Percentiles rank a stretch among this genome's conserved stretches.
These are phyloP conservation scores for Drosophila eohydei DNA, from an alignment of 2,888 invertebrate species.

Conservation along the genomic window DNA sequence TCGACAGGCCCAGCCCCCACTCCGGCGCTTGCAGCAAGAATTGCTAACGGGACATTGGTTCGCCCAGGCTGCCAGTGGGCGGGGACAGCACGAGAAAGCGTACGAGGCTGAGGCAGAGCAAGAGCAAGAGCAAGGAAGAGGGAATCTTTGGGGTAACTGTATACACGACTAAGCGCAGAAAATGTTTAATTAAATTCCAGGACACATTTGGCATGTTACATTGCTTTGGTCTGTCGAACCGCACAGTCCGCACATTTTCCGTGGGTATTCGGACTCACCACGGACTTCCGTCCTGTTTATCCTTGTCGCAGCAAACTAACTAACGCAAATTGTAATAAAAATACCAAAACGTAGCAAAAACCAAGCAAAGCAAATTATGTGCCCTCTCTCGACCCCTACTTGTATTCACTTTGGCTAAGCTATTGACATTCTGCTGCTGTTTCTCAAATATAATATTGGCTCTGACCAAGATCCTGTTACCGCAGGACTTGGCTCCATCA, in stretches of 20 bases:
- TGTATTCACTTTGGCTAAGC: conserved; percentile 16
- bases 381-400: background rate
- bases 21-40: conserved; percentile 30
- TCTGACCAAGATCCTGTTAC: background rate
- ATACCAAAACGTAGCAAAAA: conserved; percentile 78
- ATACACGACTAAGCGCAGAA: conserved; percentile 80
- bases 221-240: conserved; percentile 67
- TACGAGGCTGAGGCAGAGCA: background rate
- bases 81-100: background rate
- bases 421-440: conserved; percentile 73
- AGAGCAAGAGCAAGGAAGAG: conserved; percentile 1
- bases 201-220: conserved; percentile 82
- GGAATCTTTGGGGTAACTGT: conserved; percentile 46
- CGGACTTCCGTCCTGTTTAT: conserved; percentile 41
- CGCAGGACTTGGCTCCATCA: background rate
- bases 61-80: background rate
- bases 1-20: conserved; percentile 41
- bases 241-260: conserved; percentile 35
- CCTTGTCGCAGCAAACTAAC: conserved; percentile 51
- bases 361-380: conserved; percentile 80
- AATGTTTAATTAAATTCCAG: conserved; percentile 82
- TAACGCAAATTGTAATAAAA: conserved; percentile 80
- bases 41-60: conserved; percentile 51
- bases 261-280: conserved; percentile 11
- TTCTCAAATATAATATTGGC: conserved; percentile 40